Evolutionary conservation across 2,113 vertebrate genomes (phyloP), one percentile per base, ranked within the genome.

Genomic region (Nanger granti): DNA sequence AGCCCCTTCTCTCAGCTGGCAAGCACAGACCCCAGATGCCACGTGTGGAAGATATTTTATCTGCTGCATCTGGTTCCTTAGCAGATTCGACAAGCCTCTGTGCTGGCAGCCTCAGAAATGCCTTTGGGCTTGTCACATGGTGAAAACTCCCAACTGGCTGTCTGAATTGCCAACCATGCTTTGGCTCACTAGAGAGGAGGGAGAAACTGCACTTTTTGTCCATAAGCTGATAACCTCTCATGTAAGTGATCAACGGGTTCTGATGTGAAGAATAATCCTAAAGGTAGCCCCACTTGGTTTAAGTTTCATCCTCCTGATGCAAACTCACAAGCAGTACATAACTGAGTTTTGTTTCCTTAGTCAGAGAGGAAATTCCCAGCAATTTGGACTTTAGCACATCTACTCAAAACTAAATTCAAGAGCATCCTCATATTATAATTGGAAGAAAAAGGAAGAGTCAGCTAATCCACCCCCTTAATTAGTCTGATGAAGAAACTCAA

Each of bases 1-100:
- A 88, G 95, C 60, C 92, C 83, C 6, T 89, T 97, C 93, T 83
- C 37, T 87, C 28, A 57, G 98, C 98, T 98, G 98, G 98, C 98
- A 98, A 44, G 89, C 57, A 88, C 60, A 96, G 66, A 37, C 80
- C 57, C 37, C 98, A 98, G 98, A 98, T 98, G 98, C 98, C 98
- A 97, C 91, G 97, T 28, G 18, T 10, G 69, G 90, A 98, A 98
- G 87, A 94, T 92, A 96, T 96, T 94, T 88, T 96, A 96, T 98
- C 96, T 89, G 64, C 97, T 97, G 84, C 98, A 98, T 98, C 98
- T 98, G 98, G 97, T 91, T 98, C 95, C 98, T 94, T 96, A 94
- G 97, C 18, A 29, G 88, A 98, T 97, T 92, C 93, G 86, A 94
- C 93, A 95, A 97, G 97, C 96, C 98, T 97, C 93, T 93, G 95